Evolutionary conservation across 2,113 vertebrate genomes (phyloP).

Genomic region (cattle (Bos taurus)): DNA sequence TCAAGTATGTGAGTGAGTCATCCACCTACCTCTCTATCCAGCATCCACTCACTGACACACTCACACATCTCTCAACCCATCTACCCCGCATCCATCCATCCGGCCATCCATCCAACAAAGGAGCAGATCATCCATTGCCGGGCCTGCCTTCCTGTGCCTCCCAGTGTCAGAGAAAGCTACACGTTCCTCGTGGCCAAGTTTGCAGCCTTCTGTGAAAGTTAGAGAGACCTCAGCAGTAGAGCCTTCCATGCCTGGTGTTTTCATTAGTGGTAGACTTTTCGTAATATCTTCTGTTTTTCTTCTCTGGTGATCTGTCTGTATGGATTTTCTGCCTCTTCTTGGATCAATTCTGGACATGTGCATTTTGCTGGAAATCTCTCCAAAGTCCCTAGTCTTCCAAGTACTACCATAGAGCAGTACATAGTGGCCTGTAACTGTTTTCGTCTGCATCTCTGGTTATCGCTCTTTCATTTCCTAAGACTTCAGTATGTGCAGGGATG

Average conservation of each 20-base stretch:
- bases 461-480: no score
- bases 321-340: neutral
- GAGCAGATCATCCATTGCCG: neutral
- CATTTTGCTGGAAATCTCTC: neutral
- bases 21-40: no score
- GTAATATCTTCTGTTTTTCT: neutral
- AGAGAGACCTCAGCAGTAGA: neutral
- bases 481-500: rapidly evolving
- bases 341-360: neutral
- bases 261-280: neutral
- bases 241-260: neutral
- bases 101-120: neutral
- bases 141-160: neutral
- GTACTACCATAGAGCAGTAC: neutral
- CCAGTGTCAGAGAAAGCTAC: neutral
- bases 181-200: neutral
- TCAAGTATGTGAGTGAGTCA: neutral
- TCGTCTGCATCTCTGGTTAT: no score
- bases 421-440: neutral
- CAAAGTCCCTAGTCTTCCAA: neutral
- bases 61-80: neutral
- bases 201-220: neutral
- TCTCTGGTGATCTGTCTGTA: neutral
- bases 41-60: neutral
- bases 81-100: neutral